Evolutionary conservation across 1,140 invertebrate species (phyloP).

Genomic region (Drosophila erecta): DNA sequence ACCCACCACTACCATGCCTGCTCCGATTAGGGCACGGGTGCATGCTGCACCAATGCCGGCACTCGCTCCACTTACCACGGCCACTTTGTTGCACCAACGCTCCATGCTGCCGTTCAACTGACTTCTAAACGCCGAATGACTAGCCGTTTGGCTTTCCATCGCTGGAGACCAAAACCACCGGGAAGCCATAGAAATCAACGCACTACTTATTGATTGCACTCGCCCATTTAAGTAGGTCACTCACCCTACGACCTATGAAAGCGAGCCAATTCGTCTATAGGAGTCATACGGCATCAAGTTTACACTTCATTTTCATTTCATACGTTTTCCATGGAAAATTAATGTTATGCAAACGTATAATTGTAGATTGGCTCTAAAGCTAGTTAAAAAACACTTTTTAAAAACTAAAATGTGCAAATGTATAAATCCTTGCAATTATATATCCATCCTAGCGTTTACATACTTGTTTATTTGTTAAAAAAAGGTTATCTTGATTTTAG

Average conservation of each 20-base stretch:
- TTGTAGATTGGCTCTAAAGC: no score
- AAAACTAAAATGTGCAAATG: no score
- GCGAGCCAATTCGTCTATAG: background rate
- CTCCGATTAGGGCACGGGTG: constrained; percentile 84
- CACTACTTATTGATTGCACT: constrained; percentile 21
- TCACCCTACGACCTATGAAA: background rate
- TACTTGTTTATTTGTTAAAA: no score
- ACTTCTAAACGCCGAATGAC: constrained; percentile 37
- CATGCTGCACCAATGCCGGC: constrained; percentile 86
- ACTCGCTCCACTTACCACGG: constrained; percentile 85
- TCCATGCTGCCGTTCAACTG: constrained; percentile 62
- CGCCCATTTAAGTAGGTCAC: constrained; percentile 3
- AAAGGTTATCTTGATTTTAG: no score
- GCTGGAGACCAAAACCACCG: background rate
- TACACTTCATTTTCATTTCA: no score
- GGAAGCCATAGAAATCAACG: constrained; percentile 18
- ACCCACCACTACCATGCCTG: constrained; percentile 88
- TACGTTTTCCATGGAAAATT: no score
- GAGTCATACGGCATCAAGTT: no score
- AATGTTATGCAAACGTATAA: no score
- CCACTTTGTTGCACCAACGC: constrained; percentile 82
- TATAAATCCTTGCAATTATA: no score
- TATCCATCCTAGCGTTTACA: no score
- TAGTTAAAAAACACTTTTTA: no score
- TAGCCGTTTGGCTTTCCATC: background rate